Percentiles rank a stretch among this genome's conserved stretches.
Evolutionary conservation across 1,140 invertebrate genomes (phyloP).

Genomic region (Capitella teleta): DNA sequence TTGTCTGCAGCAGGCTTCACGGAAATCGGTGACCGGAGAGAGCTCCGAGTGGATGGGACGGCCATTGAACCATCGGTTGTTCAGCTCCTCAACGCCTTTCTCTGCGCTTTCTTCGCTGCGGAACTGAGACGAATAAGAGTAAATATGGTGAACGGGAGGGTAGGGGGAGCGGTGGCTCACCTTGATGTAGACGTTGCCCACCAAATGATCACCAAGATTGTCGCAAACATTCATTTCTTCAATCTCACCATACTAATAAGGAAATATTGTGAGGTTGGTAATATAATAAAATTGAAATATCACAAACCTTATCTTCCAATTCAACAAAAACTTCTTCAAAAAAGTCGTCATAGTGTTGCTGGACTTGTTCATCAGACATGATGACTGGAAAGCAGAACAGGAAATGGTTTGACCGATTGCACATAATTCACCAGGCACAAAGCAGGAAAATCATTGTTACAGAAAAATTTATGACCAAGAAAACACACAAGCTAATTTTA

Average conservation of each 20-base stretch:
- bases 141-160: not conserved
- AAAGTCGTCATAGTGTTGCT: conserved; percentile 98
- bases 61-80: conserved; percentile 98
- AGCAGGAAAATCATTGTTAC: not conserved
- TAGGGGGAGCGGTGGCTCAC: no score
- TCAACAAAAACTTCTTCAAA: conserved; percentile 99
- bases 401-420: not conserved
- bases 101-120: conserved; percentile 97
- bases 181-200: conserved; percentile 97
- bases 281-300: not conserved
- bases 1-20: conserved; percentile 96
- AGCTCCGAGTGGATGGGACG: conserved; percentile 96
- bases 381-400: conserved; percentile 45
- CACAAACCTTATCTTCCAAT: conserved; percentile 76
- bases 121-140: conserved; percentile 54
- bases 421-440: not conserved
- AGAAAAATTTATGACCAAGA: not conserved
- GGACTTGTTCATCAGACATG: conserved; percentile 93
- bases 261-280: conserved; percentile 3
- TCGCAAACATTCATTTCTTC: conserved; percentile 99
- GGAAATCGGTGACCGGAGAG: conserved; percentile 95
- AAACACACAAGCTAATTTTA: not conserved
- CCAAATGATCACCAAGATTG: conserved; percentile 94
- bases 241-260: conserved; percentile 81
- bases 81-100: conserved; percentile 87